These are phyloP conservation scores for Andricus curvator DNA, from an alignment of 2,888 invertebrate species.

Conservation along the genomic window DNA sequence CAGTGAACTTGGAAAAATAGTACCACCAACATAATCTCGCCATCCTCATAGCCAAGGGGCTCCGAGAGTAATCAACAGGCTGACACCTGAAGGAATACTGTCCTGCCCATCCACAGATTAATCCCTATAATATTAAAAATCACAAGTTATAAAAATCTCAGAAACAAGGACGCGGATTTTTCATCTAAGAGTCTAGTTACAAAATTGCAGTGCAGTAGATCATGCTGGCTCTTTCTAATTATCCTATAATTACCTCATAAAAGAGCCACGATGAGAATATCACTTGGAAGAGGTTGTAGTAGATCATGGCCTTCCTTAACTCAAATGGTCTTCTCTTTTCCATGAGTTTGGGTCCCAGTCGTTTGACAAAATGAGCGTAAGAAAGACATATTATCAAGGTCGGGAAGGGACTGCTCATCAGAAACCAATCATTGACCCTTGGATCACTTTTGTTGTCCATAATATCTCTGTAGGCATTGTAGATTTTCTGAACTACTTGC, in stretches of 20 bases:
- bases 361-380: constrained; percentile 88
- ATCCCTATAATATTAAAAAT: constrained; percentile 73
- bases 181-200: constrained; percentile 11
- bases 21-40: constrained; percentile 95
- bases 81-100: constrained; percentile 88
- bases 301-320: constrained; percentile 86
- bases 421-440: constrained; percentile 87
- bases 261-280: constrained; percentile 87
- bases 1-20: constrained; percentile 95
- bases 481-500: constrained; percentile 80
- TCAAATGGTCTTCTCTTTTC: constrained; percentile 91
- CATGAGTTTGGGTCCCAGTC: constrained; percentile 90
- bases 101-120: constrained; percentile 85
- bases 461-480: constrained; percentile 86
- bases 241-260: constrained; percentile 81
- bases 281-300: constrained; percentile 93
- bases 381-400: constrained; percentile 87
- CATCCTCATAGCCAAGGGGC: constrained; percentile 86
- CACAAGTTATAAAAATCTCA: constrained; percentile 17
- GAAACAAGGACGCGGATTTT: constrained; percentile 24
- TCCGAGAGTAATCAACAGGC: constrained; percentile 88
- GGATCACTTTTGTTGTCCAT: constrained; percentile 93
- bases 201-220: constrained; percentile 46
- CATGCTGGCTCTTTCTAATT: constrained; percentile 10
- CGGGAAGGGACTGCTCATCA: constrained; percentile 91